Conservation (phyloP, 2,888 invertebrate genomes). For the Apotomis capreana region DNA sequence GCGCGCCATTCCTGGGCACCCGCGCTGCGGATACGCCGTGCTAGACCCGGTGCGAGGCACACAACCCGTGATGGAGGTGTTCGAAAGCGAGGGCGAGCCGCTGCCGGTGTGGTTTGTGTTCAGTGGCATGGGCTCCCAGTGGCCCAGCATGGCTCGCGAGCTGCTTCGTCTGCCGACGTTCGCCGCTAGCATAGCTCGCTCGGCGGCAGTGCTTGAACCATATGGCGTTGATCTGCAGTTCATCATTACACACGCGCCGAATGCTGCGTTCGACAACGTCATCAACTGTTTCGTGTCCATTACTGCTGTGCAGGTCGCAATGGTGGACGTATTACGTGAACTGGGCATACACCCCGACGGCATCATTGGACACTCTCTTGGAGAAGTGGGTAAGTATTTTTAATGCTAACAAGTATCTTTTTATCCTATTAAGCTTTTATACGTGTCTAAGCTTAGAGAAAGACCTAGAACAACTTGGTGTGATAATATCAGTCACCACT, state of each 20-base stretch:
- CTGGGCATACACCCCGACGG: conserved; percentile 94
- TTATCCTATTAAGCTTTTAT: too few species aligned
- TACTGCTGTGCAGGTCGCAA: conserved; percentile 97
- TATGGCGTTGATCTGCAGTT: conserved; percentile 92
- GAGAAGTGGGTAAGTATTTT: conserved; percentile 86
- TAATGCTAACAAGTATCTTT: background rate
- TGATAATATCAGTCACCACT: too few species aligned
- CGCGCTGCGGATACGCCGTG: too few species aligned
- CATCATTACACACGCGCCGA: conserved; percentile 90
- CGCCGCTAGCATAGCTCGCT: conserved; percentile 89
- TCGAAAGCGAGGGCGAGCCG: rapidly evolving
- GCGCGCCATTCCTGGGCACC: too few species aligned
- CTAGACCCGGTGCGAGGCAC: too few species aligned
- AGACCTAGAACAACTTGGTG: too few species aligned
- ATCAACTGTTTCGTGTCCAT: conserved; percentile 96
- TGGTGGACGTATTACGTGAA: conserved; percentile 92
- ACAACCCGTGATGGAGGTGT: too few species aligned
- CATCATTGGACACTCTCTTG: conserved; percentile 97
- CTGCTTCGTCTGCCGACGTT: conserved; percentile 93
- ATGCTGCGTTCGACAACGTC: conserved; percentile 92
- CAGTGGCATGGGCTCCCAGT: rapidly evolving
- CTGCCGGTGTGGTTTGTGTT: rapidly evolving
- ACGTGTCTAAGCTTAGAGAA: too few species aligned
- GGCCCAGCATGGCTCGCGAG: conserved; percentile 90
- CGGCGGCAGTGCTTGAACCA: conserved; percentile 89